Percentiles rank a stretch among this genome's conserved stretches.
These are phyloP conservation scores for Irena cyanogastra DNA, from an alignment of 2,113 vertebrate genomes.

Conservation along the genomic window DNA sequence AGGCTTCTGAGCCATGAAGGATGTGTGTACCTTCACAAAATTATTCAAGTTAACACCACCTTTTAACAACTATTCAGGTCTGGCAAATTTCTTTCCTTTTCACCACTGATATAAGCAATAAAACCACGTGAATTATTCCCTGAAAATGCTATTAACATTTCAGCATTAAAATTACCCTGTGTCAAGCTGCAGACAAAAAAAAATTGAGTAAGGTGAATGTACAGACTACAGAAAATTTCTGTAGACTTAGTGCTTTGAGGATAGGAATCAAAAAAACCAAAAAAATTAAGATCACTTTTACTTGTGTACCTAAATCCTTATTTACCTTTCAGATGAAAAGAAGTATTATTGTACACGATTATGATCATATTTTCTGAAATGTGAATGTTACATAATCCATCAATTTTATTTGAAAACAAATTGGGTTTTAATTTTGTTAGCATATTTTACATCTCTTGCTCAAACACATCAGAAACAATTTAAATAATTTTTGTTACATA, in stretches of 20 bases:
- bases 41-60: not conserved
- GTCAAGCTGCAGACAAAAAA: not conserved
- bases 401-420: not conserved
- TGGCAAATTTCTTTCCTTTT: not conserved
- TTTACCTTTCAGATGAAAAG: not conserved
- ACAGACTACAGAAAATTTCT: not conserved
- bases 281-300: not conserved
- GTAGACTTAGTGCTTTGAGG: not conserved
- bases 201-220: not conserved
- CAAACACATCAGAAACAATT: not conserved
- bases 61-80: not conserved
- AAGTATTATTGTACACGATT: not conserved
- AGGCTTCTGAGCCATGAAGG: not conserved
- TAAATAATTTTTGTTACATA: not conserved
- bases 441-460: not conserved
- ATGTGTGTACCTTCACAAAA: fast-evolving
- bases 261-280: not conserved
- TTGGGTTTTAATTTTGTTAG: not conserved
- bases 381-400: not conserved
- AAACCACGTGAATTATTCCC: not conserved
- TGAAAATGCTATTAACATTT: conserved; percentile 23
- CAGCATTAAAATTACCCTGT: not conserved
- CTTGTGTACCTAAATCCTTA: not conserved
- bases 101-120: not conserved
- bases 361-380: not conserved